Base-by-base conservation (phyloP, 2,113 vertebrate genomes). In the Ceyx melanurus region DNA sequence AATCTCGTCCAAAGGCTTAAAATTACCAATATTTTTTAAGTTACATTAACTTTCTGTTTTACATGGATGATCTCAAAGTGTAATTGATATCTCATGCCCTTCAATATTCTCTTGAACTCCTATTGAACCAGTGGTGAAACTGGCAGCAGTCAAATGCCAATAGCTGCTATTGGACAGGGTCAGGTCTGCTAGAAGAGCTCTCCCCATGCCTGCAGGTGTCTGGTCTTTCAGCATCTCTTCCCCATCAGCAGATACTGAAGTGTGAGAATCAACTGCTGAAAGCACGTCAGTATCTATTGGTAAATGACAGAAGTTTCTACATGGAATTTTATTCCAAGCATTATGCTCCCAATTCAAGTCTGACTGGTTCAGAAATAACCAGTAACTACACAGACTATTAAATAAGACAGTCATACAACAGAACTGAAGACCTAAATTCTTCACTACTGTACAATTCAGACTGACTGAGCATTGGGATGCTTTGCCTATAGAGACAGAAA, bases 151-250 rank as follows among this genome's bases (percentile, higher is more conserved):
- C n/a, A 76, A 64, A 73, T 0, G 0, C 29, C 50, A 83, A 9
- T 4, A 66, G 29, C 0, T 51, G 40, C 61, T 97, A 15, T 91
- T 97, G 92, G 98, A 97, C 89, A 98, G 92, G 31, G 97, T 97
- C 96, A 98, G 96, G 96, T 98, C 98, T 26, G 98, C 97, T 76
- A 97, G 95, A 7, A 97, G 97, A 29, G 95, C 90, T 56, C 97
- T 97, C n/a, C 97, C 97, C 29, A 97, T 80, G 2, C 97, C 89
- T 8, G 96, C 96, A 37, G 97, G 46, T 31, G 96, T 71, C 83
- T 15, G 62, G 16, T 79, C 33, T 19, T 81, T 37, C 42, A 94
- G 43, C 1, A 28, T 73, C 64, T 90, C 86, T 79, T 95, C 92
- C 3, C 87, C 86, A 25, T 88, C 86, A 40, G 97, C 93, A 33